phyloP scores from a whole-genome alignment of 2,113 vertebrate genomes.

The Centropus bengalensis region DNA sequence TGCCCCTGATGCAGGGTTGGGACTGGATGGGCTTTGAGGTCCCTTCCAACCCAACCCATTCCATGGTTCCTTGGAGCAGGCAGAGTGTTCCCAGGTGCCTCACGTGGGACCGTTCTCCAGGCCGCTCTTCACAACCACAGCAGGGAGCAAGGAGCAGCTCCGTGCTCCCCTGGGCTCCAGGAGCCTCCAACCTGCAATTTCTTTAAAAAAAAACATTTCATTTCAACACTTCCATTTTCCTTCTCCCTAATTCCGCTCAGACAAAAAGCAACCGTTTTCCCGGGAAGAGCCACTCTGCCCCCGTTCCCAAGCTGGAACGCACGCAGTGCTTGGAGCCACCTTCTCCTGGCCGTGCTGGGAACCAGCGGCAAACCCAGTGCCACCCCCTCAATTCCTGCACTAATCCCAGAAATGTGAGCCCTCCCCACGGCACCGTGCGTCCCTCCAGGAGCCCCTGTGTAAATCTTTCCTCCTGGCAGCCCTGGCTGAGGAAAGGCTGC shows the following conservation, averaged over 20 bases:
- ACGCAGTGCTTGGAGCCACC: background rate
- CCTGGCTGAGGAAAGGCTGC: background rate
- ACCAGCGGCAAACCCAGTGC: accelerated
- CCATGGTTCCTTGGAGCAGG: background rate
- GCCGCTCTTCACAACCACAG: background rate
- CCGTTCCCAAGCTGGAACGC: accelerated
- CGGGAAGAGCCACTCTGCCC: background rate
- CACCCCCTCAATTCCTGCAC: accelerated
- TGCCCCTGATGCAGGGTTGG: too few relatives aligned
- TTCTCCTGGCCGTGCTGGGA: background rate
- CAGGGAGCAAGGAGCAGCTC: background rate
- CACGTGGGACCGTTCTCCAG: accelerated
- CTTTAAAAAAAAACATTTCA: background rate
- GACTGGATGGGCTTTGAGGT: too few relatives aligned
- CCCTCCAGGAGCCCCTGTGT: background rate
- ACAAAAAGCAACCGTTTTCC: background rate
- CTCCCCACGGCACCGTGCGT: accelerated
- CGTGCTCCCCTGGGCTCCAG: background rate
- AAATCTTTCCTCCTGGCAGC: accelerated
- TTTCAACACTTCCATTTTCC: background rate
- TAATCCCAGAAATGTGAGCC: accelerated
- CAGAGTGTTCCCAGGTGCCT: accelerated
- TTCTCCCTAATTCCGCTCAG: background rate
- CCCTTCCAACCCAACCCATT: too few relatives aligned
- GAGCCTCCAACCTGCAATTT: background rate